Percentiles rank a stretch among this genome's conserved stretches.
Conservation (phyloP, 2,888 invertebrate genomes). For the Drosophila engyochracea region DNA sequence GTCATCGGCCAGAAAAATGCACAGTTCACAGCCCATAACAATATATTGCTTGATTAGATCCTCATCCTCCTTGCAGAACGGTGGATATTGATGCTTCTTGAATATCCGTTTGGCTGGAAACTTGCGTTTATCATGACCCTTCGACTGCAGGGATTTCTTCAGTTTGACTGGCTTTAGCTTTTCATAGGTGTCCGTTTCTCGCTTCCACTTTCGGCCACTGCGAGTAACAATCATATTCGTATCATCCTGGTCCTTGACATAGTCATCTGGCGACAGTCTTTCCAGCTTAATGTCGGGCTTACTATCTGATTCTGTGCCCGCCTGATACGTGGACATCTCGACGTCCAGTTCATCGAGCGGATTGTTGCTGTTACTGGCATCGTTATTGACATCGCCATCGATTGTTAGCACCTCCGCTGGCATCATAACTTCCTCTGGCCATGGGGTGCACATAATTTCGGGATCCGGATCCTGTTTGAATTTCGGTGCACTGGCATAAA, state of each 20-base stretch:
- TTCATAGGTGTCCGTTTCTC: slow-evolving; percentile 34
- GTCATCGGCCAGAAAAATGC: slow-evolving; percentile 76
- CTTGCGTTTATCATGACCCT: slow-evolving; percentile 41
- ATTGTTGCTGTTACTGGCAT: slow-evolving; percentile 54
- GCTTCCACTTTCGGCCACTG: slow-evolving; percentile 55
- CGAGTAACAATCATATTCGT: slow-evolving; percentile 64
- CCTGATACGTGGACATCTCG: slow-evolving; percentile 41
- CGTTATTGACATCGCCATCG: slow-evolving; percentile 48
- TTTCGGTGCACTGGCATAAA: slow-evolving; percentile 61
- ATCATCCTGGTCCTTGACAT: slow-evolving; percentile 48
- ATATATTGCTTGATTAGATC: slow-evolving; percentile 83
- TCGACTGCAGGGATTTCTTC: slow-evolving; percentile 31
- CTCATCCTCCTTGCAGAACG: slow-evolving; percentile 74
- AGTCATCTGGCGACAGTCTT: slow-evolving; percentile 52
- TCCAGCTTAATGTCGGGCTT: slow-evolving; percentile 55
- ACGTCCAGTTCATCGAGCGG: slow-evolving; percentile 74
- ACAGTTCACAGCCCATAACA: slow-evolving; percentile 83
- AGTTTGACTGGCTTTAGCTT: slow-evolving; percentile 36
- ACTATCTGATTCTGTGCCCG: slow-evolving; percentile 30
- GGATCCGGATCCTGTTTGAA: slow-evolving; percentile 69
- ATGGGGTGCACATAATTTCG: slow-evolving; percentile 47
- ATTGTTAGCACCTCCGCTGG: slow-evolving; percentile 63
- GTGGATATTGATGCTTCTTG: slow-evolving; percentile 68
- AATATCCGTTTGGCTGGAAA: slow-evolving; percentile 44
- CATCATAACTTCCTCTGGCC: slow-evolving; percentile 72